Conservation (phyloP, 2,888 invertebrate genomes). For the Spodoptera exigua region DNA sequence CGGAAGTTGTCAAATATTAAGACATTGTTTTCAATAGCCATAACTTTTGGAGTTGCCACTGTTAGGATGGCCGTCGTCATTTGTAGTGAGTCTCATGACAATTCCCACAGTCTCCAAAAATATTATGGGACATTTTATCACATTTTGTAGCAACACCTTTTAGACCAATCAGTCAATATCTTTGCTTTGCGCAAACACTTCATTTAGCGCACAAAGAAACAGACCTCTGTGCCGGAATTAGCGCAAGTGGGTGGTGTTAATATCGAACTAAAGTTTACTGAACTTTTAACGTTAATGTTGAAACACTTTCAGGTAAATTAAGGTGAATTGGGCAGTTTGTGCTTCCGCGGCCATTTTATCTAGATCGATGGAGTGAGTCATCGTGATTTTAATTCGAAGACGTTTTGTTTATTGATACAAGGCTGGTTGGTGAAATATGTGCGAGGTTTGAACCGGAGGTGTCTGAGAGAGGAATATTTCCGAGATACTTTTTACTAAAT, state of each 20-base stretch:
- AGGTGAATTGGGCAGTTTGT: constrained; percentile 32
- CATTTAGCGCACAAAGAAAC: constrained; percentile 40
- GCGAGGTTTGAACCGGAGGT: background rate
- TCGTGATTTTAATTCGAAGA: constrained; percentile 1
- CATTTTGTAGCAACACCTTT: background rate
- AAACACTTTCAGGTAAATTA: constrained; percentile 32
- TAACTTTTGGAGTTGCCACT: background rate
- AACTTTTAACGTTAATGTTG: constrained; percentile 30
- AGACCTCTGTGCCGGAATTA: constrained; percentile 60
- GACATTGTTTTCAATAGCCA: background rate
- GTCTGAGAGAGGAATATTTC: background rate
- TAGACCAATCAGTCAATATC: constrained; percentile 37
- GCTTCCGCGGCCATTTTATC: constrained; percentile 25
- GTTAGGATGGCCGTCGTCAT: too few species aligned
- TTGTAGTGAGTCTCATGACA: too few species aligned
- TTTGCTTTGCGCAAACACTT: constrained; percentile 52
- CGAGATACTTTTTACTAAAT: background rate
- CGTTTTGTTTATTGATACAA: constrained; percentile 31
- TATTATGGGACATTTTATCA: constrained; percentile 10
- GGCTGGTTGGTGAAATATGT: constrained; percentile 3
- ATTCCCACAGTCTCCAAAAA: background rate
- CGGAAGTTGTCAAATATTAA: background rate
- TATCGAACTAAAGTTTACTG: constrained; percentile 56
- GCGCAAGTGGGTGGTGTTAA: constrained; percentile 65
- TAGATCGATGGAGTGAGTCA: constrained; percentile 34